Conservation (phyloP, 2,888 invertebrate species). For the Lasioglossum morio region DNA sequence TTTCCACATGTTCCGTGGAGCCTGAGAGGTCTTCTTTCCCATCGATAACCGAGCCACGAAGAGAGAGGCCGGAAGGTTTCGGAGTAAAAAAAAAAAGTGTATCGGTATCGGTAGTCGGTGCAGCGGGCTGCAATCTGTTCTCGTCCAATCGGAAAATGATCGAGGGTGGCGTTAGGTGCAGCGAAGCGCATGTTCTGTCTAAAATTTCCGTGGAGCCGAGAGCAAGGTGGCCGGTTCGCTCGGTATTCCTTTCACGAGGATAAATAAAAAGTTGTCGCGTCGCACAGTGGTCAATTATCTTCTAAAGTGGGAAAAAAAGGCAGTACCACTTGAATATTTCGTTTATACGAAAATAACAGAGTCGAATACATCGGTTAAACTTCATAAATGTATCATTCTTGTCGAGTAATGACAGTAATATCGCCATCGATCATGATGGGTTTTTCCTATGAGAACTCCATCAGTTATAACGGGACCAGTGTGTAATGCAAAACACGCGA, state of each 20-base stretch:
- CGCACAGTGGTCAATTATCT: background rate
- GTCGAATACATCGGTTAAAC: background rate
- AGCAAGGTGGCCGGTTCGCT: constrained; percentile 46
- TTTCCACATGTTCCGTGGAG: background rate
- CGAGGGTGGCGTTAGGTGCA: constrained; percentile 11
- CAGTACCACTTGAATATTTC: background rate
- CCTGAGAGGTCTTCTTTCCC: background rate
- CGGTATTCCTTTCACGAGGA: constrained; percentile 58
- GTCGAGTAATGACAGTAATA: background rate
- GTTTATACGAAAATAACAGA: background rate
- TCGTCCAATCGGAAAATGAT: constrained; percentile 18
- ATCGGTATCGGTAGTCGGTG: background rate
- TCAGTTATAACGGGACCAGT: too few relatives aligned
- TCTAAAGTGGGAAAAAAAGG: background rate
- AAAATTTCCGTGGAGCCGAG: constrained; percentile 56
- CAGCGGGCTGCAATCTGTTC: background rate
- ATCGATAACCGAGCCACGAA: background rate
- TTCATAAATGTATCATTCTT: background rate
- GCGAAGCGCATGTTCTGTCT: constrained; percentile 42
- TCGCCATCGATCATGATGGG: background rate
- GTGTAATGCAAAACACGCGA: too few relatives aligned
- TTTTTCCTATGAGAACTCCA: background rate
- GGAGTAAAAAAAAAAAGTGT: background rate
- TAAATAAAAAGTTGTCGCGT: constrained; percentile 43
- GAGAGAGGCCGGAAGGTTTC: background rate